These are phyloP conservation scores for Australoheros scitulus DNA, from an alignment of 2,113 vertebrate genomes.

Conservation along the genomic window DNA sequence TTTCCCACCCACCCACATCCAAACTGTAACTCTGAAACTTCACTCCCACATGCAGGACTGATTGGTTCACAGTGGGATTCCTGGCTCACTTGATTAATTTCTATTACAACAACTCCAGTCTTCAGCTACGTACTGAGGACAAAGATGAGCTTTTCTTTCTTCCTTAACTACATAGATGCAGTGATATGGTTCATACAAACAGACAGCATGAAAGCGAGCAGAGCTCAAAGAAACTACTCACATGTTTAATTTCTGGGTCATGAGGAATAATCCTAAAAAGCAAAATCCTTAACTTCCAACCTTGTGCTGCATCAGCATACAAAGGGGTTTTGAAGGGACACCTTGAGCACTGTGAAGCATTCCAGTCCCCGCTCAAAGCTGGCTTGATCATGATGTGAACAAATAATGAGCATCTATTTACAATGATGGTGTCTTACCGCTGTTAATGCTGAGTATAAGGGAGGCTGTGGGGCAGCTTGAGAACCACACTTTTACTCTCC, in stretches of 20 bases:
- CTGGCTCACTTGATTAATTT: constrained; percentile 52
- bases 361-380: constrained; percentile 14
- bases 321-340: not conserved
- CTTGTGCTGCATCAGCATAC: constrained; percentile 22
- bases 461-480: not conserved
- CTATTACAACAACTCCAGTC: constrained; percentile 21
- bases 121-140: constrained; percentile 4
- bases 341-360: not conserved
- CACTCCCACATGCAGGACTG: constrained; percentile 49
- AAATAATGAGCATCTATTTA: constrained; percentile 20
- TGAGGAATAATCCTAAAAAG: not conserved
- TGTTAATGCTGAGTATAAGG: not conserved
- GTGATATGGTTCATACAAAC: not conserved
- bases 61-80: constrained; percentile 34
- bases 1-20: constrained; percentile 50
- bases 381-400: constrained; percentile 12
- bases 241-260: not conserved
- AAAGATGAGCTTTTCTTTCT: not conserved
- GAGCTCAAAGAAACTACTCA: not conserved
- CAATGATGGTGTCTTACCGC: not conserved
- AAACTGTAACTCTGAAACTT: constrained; percentile 47
- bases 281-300: not conserved
- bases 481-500: not conserved
- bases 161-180: not conserved
- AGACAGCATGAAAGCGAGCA: not conserved